Evolutionary conservation across 2,797 vertebrate genomes (phyloP), one percentile per base, ranked within the genome.

Genomic region (Rhinella marina): DNA sequence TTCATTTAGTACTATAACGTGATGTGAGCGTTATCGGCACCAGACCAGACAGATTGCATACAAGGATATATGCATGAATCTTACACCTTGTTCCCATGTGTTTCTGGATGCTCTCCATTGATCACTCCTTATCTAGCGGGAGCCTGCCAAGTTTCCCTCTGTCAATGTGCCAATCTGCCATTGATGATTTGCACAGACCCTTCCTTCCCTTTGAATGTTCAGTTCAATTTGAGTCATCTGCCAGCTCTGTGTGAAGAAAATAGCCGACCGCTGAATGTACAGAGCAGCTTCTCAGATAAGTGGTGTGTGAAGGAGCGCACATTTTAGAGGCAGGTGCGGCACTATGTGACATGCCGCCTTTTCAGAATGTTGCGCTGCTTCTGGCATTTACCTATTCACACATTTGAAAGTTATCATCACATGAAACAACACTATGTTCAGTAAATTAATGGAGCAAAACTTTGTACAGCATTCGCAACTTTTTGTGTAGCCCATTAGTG

Each of bases 131-230:
- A 21, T 57, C 27, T 62, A 27, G 27, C 48, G 17, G 70, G n/a
- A 82, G 41, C 25, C 32, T 73, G 41, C 56, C 25, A 48, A 25
- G 48, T 11, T 54, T 77, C 13, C 13, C 32, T 50, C 21, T 62
- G 57, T 21, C 57, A 50, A 21, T 32, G 27, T 64, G 56, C 78
- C 78, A 61, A 56, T 19, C 29, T 41, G 52, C 10, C 17, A 2
- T 48, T 78, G 61, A 78, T 72, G n/a, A 70, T 2, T 27, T 57
- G 77, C 86, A 82, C 73, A 59, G 41, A 62, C 59, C 81, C 16
- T 25, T 50, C 7, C 13, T 68, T 75, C 1, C 23, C 23, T 73
- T 73, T 41, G 64, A 66, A 27, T 50, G 41, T 82, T 50, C 54
- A 16, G 19, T 72, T n/a, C n/a, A n/a, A 14, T 16, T 13, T 52